Conservation (phyloP, 2,797 vertebrate genomes). For the Esox masquinongy region DNA sequence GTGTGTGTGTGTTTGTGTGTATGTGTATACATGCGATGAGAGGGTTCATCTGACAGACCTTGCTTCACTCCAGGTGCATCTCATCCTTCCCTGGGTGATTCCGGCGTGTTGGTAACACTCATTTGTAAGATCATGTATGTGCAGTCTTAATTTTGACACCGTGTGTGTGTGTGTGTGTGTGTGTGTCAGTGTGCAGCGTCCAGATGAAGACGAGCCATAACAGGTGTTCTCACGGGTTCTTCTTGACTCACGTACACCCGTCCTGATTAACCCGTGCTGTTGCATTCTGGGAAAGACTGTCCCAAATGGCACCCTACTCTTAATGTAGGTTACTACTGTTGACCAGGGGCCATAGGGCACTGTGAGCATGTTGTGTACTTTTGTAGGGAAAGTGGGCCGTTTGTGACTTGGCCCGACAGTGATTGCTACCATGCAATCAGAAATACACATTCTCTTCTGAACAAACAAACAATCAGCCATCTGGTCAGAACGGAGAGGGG, state of each 20-base stretch:
- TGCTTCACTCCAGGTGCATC: constrained; percentile 57
- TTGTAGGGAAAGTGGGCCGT: too few relatives aligned
- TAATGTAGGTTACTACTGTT: too few relatives aligned
- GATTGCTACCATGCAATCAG: constrained; percentile 70
- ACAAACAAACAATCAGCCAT: constrained; percentile 72
- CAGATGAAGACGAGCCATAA: constrained; percentile 53
- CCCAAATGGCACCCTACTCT: too few relatives aligned
- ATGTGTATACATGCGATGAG: too few relatives aligned
- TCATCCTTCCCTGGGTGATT: constrained; percentile 67
- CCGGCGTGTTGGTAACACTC: constrained; percentile 18
- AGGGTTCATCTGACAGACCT: too few relatives aligned
- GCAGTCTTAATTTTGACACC: constrained; percentile 31
- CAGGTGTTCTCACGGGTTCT: constrained; percentile 61
- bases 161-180: too few relatives aligned
- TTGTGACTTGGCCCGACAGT: constrained; percentile 32
- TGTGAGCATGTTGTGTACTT: too few relatives aligned
- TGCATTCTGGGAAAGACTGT: too few relatives aligned
- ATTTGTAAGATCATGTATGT: constrained; percentile 26
- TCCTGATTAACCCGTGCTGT: constrained; percentile 17
- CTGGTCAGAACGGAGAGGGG: constrained; percentile 59
- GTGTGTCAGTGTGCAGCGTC: constrained; percentile 7
- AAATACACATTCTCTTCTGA: constrained; percentile 36
- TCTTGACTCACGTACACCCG: constrained; percentile 53
- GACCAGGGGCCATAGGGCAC: too few relatives aligned
- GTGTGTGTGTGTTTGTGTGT: too few relatives aligned